phyloP scores from a whole-genome alignment of 2,797 vertebrate species.

The Sebastes baramenuke region DNA sequence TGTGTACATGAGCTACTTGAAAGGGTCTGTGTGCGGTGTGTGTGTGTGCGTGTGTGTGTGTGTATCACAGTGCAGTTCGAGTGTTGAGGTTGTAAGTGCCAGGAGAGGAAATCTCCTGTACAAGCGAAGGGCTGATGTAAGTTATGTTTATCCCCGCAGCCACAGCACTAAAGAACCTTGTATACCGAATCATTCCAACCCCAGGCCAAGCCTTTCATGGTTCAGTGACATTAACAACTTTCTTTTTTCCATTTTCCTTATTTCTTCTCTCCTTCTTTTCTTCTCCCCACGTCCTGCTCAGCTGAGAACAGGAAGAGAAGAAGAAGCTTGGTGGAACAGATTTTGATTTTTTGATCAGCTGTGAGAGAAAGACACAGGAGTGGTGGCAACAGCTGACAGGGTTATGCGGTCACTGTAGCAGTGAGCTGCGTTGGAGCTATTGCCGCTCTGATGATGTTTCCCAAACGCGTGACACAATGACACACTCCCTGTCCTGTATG shows the following conservation, averaged over 20 bases:
- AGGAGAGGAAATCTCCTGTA: constrained; percentile 84
- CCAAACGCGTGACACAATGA: constrained; percentile 8
- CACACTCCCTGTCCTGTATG: constrained; percentile 29
- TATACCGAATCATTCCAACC: constrained; percentile 86
- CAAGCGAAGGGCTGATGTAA: constrained; percentile 85
- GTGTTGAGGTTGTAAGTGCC: constrained; percentile 77
- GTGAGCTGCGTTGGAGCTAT: constrained; percentile 1
- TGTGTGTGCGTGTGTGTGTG: constrained; percentile 54
- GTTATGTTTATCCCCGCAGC: constrained; percentile 89
- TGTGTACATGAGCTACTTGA: constrained; percentile 62
- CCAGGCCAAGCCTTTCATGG: constrained; percentile 84
- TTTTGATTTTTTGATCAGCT: constrained; percentile 58
- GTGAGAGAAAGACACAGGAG: constrained; percentile 25
- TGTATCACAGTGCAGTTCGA: constrained; percentile 68
- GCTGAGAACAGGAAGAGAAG: constrained; percentile 40
- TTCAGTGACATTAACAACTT: constrained; percentile 85
- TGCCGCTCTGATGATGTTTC: constrained; percentile 34
- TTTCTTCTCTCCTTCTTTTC: constrained; percentile 50
- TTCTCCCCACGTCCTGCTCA: constrained; percentile 47
- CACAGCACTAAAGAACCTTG: constrained; percentile 84
- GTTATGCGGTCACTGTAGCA: not conserved
- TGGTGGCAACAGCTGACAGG: constrained; percentile 32
- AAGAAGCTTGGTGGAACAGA: constrained; percentile 32
- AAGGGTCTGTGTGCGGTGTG: constrained; percentile 60
- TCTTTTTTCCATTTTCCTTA: constrained; percentile 70